phyloP scores from a whole-genome alignment of 1,140 invertebrate species.

The Drosophila pseudoananassae region DNA sequence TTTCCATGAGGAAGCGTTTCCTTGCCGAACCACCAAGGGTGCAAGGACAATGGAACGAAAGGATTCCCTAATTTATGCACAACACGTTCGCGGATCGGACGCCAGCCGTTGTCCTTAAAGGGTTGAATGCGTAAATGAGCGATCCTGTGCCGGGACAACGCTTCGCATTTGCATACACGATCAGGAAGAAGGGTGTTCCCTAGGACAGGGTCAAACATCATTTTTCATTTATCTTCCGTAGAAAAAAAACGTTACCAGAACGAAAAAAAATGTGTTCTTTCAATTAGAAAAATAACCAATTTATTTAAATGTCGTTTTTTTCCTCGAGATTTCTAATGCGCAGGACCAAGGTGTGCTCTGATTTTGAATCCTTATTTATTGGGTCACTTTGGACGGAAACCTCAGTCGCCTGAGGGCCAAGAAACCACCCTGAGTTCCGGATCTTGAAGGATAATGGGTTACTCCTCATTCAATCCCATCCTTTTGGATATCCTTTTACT shows the following conservation, averaged over 20 bases:
- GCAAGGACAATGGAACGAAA: constrained; percentile 51
- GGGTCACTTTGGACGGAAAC: constrained; percentile 26
- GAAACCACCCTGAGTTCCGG: constrained; percentile 21
- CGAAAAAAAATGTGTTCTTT: constrained; percentile 25
- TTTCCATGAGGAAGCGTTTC: constrained; percentile 78
- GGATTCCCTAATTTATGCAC: constrained; percentile 76
- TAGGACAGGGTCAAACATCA: constrained; percentile 70
- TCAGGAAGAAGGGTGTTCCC: constrained; percentile 60
- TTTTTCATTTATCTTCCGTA: constrained; percentile 63
- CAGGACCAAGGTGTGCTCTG: constrained; percentile 14
- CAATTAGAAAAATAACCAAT: constrained; percentile 51
- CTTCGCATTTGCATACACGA: constrained; percentile 73
- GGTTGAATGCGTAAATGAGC: constrained; percentile 51
- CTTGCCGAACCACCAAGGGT: constrained; percentile 58
- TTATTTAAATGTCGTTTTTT: constrained; percentile 30
- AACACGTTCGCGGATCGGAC: constrained; percentile 78
- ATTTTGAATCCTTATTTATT: constrained; percentile 4
- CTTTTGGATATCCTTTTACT: neutral
- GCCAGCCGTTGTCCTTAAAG: constrained; percentile 46
- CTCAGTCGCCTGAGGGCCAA: constrained; percentile 30
- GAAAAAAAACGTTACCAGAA: constrained; percentile 33
- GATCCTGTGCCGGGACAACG: constrained; percentile 63
- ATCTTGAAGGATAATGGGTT: neutral
- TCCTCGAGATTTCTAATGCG: constrained; percentile 11
- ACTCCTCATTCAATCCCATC: neutral